These are phyloP conservation scores for Neogobius melanostomus DNA, from an alignment of 2,113 vertebrate species.

Conservation along the genomic window DNA sequence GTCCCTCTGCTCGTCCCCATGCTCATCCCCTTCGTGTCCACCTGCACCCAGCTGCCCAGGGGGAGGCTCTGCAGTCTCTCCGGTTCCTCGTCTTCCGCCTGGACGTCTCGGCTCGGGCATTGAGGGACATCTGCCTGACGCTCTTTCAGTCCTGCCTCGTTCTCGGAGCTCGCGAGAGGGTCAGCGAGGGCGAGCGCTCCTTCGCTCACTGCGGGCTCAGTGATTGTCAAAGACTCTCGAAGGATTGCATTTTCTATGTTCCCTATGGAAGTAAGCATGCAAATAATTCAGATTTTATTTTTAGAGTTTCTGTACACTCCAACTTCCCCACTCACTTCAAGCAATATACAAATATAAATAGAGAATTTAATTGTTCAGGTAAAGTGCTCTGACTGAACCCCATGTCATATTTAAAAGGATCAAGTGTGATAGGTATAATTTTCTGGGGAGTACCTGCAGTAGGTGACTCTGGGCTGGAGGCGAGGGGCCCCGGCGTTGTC, in stretches of 20 bases:
- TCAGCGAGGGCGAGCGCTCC: constrained; percentile 8
- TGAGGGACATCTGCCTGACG: constrained; percentile 39
- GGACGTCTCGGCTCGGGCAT: constrained; percentile 4
- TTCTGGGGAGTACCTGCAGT: constrained; percentile 54
- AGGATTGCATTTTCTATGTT: constrained; percentile 53
- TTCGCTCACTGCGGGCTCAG: constrained; percentile 11
- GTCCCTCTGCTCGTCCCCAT: neutral
- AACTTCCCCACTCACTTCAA: too few species aligned
- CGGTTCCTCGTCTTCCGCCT: constrained; percentile 8
- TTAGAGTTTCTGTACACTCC: too few species aligned
- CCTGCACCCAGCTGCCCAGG: constrained; percentile 69
- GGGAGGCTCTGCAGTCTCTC: constrained; percentile 45
- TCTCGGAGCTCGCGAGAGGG: constrained; percentile 16
- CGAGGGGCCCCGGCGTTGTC: constrained; percentile 57
- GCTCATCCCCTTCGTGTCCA: constrained; percentile 43
- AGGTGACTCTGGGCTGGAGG: constrained; percentile 67
- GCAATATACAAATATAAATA: too few species aligned
- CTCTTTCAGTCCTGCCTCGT: constrained; percentile 24
- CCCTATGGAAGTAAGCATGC: constrained; percentile 31
- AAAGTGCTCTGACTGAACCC: too few species aligned
- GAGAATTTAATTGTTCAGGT: too few species aligned
- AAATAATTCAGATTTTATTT: neutral
- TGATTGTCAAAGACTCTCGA: constrained; percentile 50
- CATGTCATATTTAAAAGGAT: too few species aligned
- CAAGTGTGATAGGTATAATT: too few species aligned